A percentile compares a stretch with the other conserved stretches of the same genome.
These are phyloP conservation scores for Pseudorhiza aurosa DNA, from an alignment of 30 jellyfish, hydroid and myxozoan species.

Conservation along the genomic window DNA sequence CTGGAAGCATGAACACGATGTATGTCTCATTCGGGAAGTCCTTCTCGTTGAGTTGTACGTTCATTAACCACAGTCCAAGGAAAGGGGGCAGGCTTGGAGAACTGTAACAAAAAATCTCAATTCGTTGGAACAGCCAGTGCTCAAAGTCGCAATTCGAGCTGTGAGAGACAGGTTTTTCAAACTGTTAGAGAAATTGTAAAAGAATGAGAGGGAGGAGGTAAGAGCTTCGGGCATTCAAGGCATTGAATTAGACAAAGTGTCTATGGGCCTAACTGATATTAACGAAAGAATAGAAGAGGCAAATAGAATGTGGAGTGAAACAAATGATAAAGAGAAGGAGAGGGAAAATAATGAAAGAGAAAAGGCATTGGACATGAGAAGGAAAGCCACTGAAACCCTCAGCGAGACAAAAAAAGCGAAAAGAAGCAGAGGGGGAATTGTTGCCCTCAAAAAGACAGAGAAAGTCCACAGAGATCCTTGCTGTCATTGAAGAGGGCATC, in stretches of 20 bases:
- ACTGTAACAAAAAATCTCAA: conserved; percentile 39
- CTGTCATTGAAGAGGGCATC: conserved; percentile 23
- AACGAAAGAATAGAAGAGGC: conserved; percentile 10
- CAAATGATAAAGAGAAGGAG: conserved; percentile 39
- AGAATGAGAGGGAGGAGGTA: conserved; percentile 9
- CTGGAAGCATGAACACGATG: conserved; percentile 62
- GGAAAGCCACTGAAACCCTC: conserved; percentile 48
- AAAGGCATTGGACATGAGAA: conserved; percentile 52
- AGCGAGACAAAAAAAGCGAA: conserved; percentile 47
- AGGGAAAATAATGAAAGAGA: conserved; percentile 26
- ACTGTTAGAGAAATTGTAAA: conserved; percentile 33
- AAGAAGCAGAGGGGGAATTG: conserved; percentile 15
- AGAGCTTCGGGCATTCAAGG: conserved; percentile 9
- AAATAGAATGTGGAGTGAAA: neutral
- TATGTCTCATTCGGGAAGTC: conserved; percentile 36
- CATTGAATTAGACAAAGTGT: neutral
- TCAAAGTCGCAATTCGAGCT: conserved; percentile 57
- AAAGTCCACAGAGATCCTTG: conserved; percentile 38
- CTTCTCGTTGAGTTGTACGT: conserved; percentile 56
- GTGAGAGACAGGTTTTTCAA: conserved; percentile 61
- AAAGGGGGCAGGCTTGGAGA: conserved; percentile 75
- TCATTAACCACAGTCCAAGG: conserved; percentile 59
- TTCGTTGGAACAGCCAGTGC: conserved; percentile 27
- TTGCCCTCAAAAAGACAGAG: conserved; percentile 23
- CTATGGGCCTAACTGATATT: conserved; percentile 18